Evolutionary conservation across 2,888 invertebrate genomes (phyloP), one percentile per base, ranked within the genome.

Genomic region (Chelonus formosanus): DNA sequence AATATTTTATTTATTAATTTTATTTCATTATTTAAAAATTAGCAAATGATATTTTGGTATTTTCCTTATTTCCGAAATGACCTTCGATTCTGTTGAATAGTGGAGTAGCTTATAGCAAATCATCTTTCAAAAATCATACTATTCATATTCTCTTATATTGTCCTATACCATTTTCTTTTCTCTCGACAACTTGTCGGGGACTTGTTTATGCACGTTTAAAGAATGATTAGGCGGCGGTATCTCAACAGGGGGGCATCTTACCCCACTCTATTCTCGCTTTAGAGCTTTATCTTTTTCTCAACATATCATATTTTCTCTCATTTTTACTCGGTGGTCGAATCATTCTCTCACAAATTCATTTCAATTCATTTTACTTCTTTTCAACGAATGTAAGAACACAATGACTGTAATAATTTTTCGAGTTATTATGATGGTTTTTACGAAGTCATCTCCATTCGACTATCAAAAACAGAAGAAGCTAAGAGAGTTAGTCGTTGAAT

Each of bases 151-250:
- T 63, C n/a, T 61, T 43, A 40, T 56, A 47, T 47, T 63, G 8
- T 48, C 48, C 48, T 5, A 57, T 20, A 20, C 20, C 20, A 20
- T 54, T 4, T 52, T 36, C 52, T 20, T 48, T 48, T 48, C 48
- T 48, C 48, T 48, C 20, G 52, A 52, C 32, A 8, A 52, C 34
- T 52, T 52, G 52, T 52, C 48, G 74, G 76, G 70, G 79, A 80
- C 80, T 82, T 80, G 83, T 83, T 83, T 82, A 83, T 82, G 80
- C 80, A 77, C 82, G 79, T 83, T 83, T 83, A 83, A 82, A 83
- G 83, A 83, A 83, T 83, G 83, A 83, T 83, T 83, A 83, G 83
- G 80, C 83, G 78, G 79, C 76, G 74, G 79, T 74, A 74, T 77
- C 81, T 71, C 83, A 67, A 71, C 81, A 20, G 75, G 83, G 82